Evolutionary conservation across 2,113 vertebrate genomes (phyloP).

Genomic region (Hemiscyllium ocellatum): DNA sequence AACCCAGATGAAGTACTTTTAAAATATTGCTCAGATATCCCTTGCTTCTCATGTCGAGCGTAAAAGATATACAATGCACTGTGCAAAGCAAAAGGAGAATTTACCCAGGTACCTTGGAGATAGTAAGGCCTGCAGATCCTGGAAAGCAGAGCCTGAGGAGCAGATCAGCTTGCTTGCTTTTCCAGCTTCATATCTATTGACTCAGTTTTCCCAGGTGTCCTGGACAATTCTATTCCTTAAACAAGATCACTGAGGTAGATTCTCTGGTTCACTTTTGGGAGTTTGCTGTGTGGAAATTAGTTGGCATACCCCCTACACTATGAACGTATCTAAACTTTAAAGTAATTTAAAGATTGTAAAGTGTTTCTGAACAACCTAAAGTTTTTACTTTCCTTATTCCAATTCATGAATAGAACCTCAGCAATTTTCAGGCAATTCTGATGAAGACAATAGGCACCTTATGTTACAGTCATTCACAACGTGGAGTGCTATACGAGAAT

Average conservation of each 20-base stretch:
- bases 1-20: neutral
- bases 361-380: neutral
- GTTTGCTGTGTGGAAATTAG: neutral
- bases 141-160: too few relatives aligned
- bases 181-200: too few relatives aligned
- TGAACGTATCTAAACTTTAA: neutral
- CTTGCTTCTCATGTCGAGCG: too few relatives aligned
- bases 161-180: too few relatives aligned
- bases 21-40: neutral
- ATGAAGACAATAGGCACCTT: neutral
- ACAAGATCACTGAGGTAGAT: neutral
- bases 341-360: neutral
- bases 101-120: too few relatives aligned
- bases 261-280: neutral
- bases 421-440: neutral
- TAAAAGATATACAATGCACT: too few relatives aligned
- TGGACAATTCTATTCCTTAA: neutral
- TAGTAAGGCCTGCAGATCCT: too few relatives aligned
- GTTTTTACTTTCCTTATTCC: neutral
- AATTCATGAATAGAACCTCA: neutral
- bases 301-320: neutral
- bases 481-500: neutral
- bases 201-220: too few relatives aligned
- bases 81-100: too few relatives aligned
- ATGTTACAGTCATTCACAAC: neutral